phyloP scores from a whole-genome alignment of 2,797 vertebrate species.

The Smutsia temminckii region DNA sequence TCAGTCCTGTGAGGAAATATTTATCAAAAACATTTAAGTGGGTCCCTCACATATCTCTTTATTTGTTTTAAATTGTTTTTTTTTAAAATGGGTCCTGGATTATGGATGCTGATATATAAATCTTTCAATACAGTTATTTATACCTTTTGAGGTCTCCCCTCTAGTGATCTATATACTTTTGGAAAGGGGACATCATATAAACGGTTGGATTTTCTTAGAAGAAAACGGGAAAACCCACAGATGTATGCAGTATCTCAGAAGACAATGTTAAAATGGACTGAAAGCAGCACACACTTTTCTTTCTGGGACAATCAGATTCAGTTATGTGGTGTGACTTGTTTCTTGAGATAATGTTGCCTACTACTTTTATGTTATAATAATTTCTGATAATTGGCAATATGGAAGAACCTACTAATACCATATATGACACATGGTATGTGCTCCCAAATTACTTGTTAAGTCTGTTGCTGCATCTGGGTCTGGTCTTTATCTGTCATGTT shows the following conservation, averaged over 20 bases:
- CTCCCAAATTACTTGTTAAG: conserved; percentile 19
- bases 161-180: not conserved
- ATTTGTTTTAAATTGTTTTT: not conserved
- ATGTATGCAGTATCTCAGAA: not conserved
- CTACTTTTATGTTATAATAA: not conserved
- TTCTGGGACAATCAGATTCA: not conserved
- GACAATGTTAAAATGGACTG: not conserved
- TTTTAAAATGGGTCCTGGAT: not conserved
- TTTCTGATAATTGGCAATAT: conserved; percentile 9
- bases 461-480: not conserved
- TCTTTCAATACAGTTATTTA: not conserved
- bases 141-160: not conserved
- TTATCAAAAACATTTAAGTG: not conserved
- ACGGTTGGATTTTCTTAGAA: not conserved
- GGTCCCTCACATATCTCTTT: not conserved
- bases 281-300: not conserved
- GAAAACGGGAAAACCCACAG: not conserved
- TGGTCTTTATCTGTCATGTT: not conserved
- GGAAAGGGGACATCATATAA: not conserved
- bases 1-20: not conserved
- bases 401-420: not conserved
- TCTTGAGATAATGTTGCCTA: not conserved
- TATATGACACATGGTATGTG: not conserved
- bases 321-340: not conserved
- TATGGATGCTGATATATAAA: not conserved